Evolutionary conservation across 2,888 invertebrate species (phyloP), one percentile per base, ranked within the genome.

Genomic region (Phrixothrix hirtus): DNA sequence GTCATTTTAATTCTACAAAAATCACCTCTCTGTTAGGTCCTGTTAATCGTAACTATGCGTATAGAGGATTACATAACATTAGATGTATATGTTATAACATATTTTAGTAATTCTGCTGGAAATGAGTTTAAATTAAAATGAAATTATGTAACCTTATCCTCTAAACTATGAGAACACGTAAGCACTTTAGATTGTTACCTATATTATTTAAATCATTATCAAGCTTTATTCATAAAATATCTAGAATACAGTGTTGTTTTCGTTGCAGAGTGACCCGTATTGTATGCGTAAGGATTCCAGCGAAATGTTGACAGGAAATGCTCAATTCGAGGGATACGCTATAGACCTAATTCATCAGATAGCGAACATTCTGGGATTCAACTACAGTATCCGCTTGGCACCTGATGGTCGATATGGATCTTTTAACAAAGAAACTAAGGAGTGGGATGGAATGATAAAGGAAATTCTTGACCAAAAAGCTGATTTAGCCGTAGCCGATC

Each of bases 321-420:
- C 92, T 65, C 92, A 92, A 68, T 95, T 89, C 75, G 95, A 95
- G 75, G 95, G 95, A 25, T 98, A 95, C 78, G 93, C 90, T 60
- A 87, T 98, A 57, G 97, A 98, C 79, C 80, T 98, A 55, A 89
- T 97, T 70, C 84, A 90, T 70, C 94, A 95, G 78, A 93, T 98
- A 76, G 88, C 96, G 39, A 84, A 84, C 70, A 83, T 89, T 58
- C 81, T 92, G 64, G 91, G 91, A 58, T 93, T 93, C 78, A 92
- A 91, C 79, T 93, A 92, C 75, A 89, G 88, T 66, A 89, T 93
- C 73, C 85, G 87, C 65, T 77, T 92, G 57, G 92, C 92, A 45
- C 90, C 90, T 6, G 93, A 93, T 76, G 89, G 89, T 64, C 83
- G 88, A 67, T 92, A 92, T 74, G 93, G 93, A 9, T 88, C 89